phyloP scores from a whole-genome alignment of 2,888 invertebrate species.

The Sinhomidia bicolor region DNA sequence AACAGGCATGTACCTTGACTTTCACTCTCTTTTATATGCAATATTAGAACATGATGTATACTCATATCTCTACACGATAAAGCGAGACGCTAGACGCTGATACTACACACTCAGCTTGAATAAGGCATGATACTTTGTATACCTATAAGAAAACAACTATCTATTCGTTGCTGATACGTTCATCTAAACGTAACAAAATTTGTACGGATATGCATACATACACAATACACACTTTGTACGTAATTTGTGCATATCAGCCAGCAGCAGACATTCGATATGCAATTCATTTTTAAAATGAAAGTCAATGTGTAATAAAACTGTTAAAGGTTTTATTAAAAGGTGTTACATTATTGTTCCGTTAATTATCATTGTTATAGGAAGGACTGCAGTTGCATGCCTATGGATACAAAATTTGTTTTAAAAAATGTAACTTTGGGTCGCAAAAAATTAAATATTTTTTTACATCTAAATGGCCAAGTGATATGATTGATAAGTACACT shows the following conservation, averaged over 20 bases:
- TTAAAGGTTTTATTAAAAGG: background rate
- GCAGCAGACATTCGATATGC: too few species aligned
- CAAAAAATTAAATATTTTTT: background rate
- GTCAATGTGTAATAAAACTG: background rate
- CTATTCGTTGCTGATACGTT: too few species aligned
- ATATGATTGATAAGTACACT: background rate
- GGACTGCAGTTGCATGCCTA: background rate
- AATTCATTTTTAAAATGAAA: too few species aligned
- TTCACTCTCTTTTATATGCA: slow-evolving; percentile 57
- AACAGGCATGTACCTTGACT: slow-evolving; percentile 51
- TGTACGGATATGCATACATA: too few species aligned
- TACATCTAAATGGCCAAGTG: background rate
- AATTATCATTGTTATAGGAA: background rate
- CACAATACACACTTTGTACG: too few species aligned
- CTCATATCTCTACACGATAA: background rate
- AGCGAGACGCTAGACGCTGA: too few species aligned
- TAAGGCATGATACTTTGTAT: too few species aligned
- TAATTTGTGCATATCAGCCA: too few species aligned
- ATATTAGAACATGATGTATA: background rate
- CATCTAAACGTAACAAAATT: too few species aligned
- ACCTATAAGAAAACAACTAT: background rate
- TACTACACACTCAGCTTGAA: too few species aligned
- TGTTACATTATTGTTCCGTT: background rate
- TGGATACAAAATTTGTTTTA: background rate
- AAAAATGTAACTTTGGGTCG: background rate